These are phyloP conservation scores for Poecilia picta DNA, from an alignment of 2,797 vertebrate species.

Conservation along the genomic window DNA sequence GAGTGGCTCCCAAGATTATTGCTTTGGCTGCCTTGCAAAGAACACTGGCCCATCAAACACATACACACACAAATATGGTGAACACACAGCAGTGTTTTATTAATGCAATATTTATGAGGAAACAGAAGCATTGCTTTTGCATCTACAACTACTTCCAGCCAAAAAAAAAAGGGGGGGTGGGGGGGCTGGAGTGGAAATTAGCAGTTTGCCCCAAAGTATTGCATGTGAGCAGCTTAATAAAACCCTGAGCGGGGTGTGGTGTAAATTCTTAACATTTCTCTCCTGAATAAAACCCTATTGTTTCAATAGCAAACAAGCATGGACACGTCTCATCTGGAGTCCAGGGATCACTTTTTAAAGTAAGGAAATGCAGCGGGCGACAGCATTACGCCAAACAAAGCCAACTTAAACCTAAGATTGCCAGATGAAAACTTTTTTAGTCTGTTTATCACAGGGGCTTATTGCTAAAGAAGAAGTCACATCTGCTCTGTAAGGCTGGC, in stretches of 20 bases:
- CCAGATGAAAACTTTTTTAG: slow-evolving; percentile 51
- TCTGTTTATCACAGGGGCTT: slow-evolving; percentile 42
- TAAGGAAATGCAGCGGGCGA: slow-evolving; percentile 26
- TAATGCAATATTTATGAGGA: slow-evolving; percentile 44
- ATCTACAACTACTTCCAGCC: slow-evolving; percentile 40
- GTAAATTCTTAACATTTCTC: slow-evolving; percentile 71
- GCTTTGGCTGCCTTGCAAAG: slow-evolving; percentile 66
- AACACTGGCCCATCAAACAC: slow-evolving; percentile 60
- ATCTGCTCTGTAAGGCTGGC: slow-evolving; percentile 50
- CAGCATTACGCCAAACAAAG: slow-evolving; percentile 12
- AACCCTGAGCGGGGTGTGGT: slow-evolving; percentile 53
- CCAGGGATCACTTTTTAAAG: slow-evolving; percentile 40
- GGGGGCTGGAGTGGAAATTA: slow-evolving; percentile 46
- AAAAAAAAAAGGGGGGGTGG: not conserved
- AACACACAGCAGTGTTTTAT: slow-evolving; percentile 23
- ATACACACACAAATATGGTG: slow-evolving; percentile 22
- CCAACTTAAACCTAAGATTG: slow-evolving; percentile 15
- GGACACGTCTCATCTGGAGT: slow-evolving; percentile 58
- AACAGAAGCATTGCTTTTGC: slow-evolving; percentile 34
- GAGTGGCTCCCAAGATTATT: slow-evolving; percentile 72
- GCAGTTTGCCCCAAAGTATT: slow-evolving; percentile 58
- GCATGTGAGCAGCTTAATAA: slow-evolving; percentile 57
- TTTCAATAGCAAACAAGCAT: slow-evolving; percentile 56
- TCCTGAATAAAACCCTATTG: slow-evolving; percentile 32
- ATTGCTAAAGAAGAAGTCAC: slow-evolving; percentile 42